A percentile compares a stretch with the other conserved stretches of the same genome.
phyloP scores from a whole-genome alignment of 2,113 vertebrate species.

The Acrocephalus arundinaceus region DNA sequence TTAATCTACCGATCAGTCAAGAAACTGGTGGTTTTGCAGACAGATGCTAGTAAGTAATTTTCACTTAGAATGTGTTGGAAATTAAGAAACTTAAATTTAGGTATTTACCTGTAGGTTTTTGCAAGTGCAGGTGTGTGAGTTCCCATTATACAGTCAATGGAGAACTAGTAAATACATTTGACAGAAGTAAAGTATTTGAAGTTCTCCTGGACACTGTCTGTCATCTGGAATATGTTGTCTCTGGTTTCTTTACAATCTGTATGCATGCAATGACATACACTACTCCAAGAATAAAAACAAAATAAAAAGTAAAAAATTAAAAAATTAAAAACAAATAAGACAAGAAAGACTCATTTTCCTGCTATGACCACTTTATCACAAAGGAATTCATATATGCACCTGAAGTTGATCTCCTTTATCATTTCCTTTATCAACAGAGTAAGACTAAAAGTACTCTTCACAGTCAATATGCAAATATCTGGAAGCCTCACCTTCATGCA shows the following conservation, averaged over 20 bases:
- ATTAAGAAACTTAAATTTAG: background rate
- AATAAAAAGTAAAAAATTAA: background rate
- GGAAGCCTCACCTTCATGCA: background rate
- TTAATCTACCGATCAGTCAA: background rate
- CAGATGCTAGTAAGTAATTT: background rate
- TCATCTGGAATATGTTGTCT: background rate
- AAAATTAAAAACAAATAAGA: background rate
- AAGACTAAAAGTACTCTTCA: background rate
- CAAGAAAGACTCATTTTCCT: background rate
- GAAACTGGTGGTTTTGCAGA: background rate
- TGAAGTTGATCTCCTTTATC: background rate
- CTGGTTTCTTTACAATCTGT: background rate
- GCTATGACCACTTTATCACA: background rate
- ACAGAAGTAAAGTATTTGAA: background rate
- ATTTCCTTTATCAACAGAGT: background rate
- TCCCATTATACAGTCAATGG: background rate
- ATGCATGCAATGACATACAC: background rate
- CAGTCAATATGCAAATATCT: background rate
- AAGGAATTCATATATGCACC: background rate
- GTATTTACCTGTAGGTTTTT: background rate
- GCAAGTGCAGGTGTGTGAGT: background rate
- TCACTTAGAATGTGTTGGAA: background rate
- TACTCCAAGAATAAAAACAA: background rate
- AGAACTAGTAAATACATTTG: background rate
- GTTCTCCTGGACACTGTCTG: background rate